These are phyloP conservation scores for Harpegnathos saltator DNA, from an alignment of 1,140 invertebrate species.

Conservation along the genomic window DNA sequence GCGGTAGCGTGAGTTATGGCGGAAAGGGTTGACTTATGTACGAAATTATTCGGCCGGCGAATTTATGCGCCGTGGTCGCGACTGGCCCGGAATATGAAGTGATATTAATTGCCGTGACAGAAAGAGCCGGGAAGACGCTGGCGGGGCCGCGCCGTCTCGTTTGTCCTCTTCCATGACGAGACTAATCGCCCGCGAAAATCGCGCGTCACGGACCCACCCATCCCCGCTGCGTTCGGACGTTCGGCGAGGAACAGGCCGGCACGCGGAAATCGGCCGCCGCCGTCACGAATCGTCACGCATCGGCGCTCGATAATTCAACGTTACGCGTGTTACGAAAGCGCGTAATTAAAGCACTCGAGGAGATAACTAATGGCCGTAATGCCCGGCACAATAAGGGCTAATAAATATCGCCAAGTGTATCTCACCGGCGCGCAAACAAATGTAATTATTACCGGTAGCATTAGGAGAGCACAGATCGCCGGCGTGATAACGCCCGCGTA, in stretches of 20 bases:
- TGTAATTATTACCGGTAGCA: constrained; percentile 44
- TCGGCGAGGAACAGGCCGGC: too few relatives aligned
- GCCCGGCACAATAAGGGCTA: not conserved
- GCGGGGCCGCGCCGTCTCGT: not conserved
- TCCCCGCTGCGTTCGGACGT: too few relatives aligned
- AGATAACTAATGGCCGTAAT: constrained; percentile 25
- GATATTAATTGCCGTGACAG: constrained; percentile 81
- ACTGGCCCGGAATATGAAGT: constrained; percentile 72
- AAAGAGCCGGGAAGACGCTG: constrained; percentile 36
- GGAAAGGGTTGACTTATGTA: constrained; percentile 81
- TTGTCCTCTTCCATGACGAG: constrained; percentile 41
- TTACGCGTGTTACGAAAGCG: not conserved
- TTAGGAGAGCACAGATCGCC: constrained; percentile 28
- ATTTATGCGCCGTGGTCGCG: constrained; percentile 77
- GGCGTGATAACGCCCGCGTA: constrained; percentile 12
- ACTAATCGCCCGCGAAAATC: constrained; percentile 33
- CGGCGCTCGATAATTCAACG: not conserved
- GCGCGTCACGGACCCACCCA: constrained; percentile 11
- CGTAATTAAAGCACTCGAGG: constrained; percentile 29
- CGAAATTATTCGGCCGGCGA: constrained; percentile 81
- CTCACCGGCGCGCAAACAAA: constrained; percentile 10
- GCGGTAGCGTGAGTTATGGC: constrained; percentile 73
- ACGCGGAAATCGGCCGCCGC: too few relatives aligned
- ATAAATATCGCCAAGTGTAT: constrained; percentile 39
- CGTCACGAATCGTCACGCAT: not conserved